phyloP scores from a whole-genome alignment of 2,797 vertebrate species.

The Octomys mimax region DNA sequence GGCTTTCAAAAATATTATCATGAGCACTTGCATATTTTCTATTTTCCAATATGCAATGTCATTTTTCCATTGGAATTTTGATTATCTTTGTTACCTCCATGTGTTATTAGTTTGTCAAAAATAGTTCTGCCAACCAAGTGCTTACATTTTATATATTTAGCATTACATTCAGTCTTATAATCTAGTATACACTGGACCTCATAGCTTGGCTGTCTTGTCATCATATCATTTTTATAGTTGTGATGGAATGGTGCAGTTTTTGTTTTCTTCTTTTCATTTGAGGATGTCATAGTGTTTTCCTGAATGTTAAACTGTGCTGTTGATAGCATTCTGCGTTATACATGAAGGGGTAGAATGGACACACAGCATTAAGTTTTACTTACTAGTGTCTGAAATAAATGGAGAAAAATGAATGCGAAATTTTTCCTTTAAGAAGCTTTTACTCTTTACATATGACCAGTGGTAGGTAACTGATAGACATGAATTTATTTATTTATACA shows the following conservation, averaged over 20 bases:
- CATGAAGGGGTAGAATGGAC: neutral
- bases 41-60: neutral
- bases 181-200: neutral
- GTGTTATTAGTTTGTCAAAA: neutral
- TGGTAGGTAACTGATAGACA: neutral
- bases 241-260: neutral
- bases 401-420: constrained; percentile 5
- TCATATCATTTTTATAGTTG: constrained; percentile 16
- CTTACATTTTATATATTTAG: neutral
- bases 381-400: neutral
- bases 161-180: neutral
- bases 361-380: neutral
- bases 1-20: neutral
- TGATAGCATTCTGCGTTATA: neutral
- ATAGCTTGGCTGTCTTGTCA: neutral
- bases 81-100: neutral
- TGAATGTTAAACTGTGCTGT: neutral
- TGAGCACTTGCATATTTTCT: neutral
- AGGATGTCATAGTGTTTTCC: constrained; percentile 7
- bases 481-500: neutral
- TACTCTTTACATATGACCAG: neutral
- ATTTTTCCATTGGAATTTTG: neutral
- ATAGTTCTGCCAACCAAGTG: neutral
- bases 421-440: neutral
- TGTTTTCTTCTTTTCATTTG: neutral